Evolutionary conservation across 2,888 invertebrate genomes (phyloP).

Genomic region (Pristionchus fissidentatus): DNA sequence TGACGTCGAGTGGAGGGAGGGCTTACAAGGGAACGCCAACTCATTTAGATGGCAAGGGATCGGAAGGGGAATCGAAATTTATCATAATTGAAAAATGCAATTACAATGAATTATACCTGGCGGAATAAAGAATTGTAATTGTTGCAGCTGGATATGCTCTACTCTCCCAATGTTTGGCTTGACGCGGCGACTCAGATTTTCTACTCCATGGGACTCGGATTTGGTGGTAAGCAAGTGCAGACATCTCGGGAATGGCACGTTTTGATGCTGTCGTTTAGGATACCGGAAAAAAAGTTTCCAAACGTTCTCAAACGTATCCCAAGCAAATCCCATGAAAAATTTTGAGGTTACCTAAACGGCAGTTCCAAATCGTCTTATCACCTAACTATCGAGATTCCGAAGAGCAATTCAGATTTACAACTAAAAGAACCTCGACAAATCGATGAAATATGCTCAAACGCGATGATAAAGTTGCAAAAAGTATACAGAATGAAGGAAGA

Average conservation of each 20-base stretch:
- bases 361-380: no score
- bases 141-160: conserved; percentile 85
- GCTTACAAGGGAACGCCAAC: conserved; percentile 10
- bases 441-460: no score
- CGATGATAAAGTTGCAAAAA: background rate
- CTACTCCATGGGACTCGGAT: conserved; percentile 93
- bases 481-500: background rate
- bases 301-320: no score
- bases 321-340: no score
- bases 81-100: background rate
- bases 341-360: no score
- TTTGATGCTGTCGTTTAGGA: background rate
- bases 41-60: background rate
- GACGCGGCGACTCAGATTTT: conserved; percentile 97
- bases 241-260: background rate
- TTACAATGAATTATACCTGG: background rate
- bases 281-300: background rate
- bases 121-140: background rate
- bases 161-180: conserved; percentile 91
- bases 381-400: no score
- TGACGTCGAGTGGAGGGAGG: background rate
- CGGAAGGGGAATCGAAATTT: background rate
- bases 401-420: no score
- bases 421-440: no score
- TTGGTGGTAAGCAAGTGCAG: conserved; percentile 82